Conservation (phyloP, 2,888 invertebrate genomes). For the Adela reaumurella region DNA sequence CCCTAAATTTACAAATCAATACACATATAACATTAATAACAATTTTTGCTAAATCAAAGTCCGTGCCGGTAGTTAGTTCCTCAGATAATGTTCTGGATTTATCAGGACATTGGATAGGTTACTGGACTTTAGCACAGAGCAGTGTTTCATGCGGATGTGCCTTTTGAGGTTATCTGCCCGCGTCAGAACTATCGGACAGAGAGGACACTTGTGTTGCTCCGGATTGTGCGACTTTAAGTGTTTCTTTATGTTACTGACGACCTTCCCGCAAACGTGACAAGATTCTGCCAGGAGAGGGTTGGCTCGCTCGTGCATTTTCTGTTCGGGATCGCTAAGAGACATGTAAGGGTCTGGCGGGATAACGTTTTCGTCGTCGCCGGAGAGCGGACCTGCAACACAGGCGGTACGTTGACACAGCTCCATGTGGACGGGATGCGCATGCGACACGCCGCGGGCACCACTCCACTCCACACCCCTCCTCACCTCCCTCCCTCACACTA, state of each 20-base stretch:
- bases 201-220: constrained; percentile 59
- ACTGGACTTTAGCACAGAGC: constrained; percentile 32
- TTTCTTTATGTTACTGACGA: constrained; percentile 65
- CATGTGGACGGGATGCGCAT: neutral
- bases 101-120: constrained; percentile 39
- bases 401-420: neutral
- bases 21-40: too few species aligned
- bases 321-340: constrained; percentile 15
- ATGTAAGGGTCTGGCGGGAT: constrained; percentile 35
- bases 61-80: neutral
- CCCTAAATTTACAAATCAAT: too few species aligned
- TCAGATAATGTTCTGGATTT: neutral
- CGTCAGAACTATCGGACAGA: constrained; percentile 61
- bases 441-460: neutral
- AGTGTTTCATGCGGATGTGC: constrained; percentile 63
- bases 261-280: constrained; percentile 63
- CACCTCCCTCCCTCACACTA: neutral
- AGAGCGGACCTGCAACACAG: constrained; percentile 47
- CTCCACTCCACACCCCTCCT: neutral
- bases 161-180: constrained; percentile 66
- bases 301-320: too few species aligned
- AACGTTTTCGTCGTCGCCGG: constrained; percentile 45
- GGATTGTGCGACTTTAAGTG: constrained; percentile 64
- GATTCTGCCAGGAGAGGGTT: constrained; percentile 28
- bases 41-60: too few species aligned